These are phyloP conservation scores for Dynastes tityus DNA, from an alignment of 2,888 invertebrate species.

Conservation along the genomic window DNA sequence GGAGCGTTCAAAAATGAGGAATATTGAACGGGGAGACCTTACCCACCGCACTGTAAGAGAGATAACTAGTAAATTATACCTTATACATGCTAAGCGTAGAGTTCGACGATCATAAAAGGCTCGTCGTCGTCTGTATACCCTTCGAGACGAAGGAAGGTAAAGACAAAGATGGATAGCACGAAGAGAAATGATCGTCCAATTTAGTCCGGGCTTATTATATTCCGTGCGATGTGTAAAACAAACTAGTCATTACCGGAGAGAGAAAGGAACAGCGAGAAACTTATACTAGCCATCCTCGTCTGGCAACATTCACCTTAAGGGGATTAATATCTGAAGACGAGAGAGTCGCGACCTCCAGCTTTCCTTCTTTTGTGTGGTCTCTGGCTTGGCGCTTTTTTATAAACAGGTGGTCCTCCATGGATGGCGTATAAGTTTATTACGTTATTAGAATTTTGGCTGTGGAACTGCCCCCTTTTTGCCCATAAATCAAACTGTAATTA, in stretches of 20 bases:
- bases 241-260: conserved; percentile 38
- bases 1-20: neutral
- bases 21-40: conserved; percentile 11
- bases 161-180: neutral
- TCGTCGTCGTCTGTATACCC: neutral
- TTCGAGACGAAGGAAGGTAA: neutral
- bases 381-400: neutral
- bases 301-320: neutral
- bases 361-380: conserved; percentile 33
- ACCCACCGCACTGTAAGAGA: conserved; percentile 39
- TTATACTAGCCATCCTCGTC: neutral
- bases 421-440: conserved; percentile 37
- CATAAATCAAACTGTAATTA: conserved; percentile 43
- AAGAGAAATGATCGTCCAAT: conserved; percentile 39
- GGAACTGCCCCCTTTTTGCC: conserved; percentile 2
- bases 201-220: conserved; percentile 40
- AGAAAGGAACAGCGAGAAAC: neutral
- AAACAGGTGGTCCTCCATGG: conserved; percentile 36
- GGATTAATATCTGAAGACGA: neutral
- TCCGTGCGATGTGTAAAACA: conserved; percentile 39
- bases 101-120: conserved; percentile 26
- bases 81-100: conserved; percentile 34
- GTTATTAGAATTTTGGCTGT: conserved; percentile 33
- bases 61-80: conserved; percentile 46
- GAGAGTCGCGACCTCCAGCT: neutral